Evolutionary conservation across 2,113 vertebrate species (phyloP), one percentile per base, ranked within the genome.

Genomic region (Mola mola): DNA sequence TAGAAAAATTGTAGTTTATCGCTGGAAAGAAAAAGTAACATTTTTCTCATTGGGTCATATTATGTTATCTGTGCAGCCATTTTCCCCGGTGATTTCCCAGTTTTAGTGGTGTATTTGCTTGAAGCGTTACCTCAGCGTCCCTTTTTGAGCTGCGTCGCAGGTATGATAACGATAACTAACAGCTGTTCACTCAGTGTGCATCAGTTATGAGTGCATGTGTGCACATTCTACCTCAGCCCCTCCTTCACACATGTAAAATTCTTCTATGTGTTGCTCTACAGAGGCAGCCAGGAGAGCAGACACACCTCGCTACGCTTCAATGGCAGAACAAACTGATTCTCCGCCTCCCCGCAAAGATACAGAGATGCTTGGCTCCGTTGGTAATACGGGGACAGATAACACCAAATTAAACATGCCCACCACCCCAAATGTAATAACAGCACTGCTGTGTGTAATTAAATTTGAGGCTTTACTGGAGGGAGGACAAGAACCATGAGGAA

Each of bases 371-470:
- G 33, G 38, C 24, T 49, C 40, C 20, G 57, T 16, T 31, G 21
- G 29, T 42, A 34, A 41, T 50, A 20, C 46, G 44, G 15, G 11
- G 11, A 16, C 28, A 31, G 28, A 50, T 24, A 21, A 42, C 4
- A 6, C 17, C 40, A 59, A 75, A 79, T 72, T 36, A 72, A 67
- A 72, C 51, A 48, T 11, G 20, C 21, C 7, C 16, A n/a, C n/a
- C n/a, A n/a, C 6, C 12, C 37, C 26, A 56, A 61, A 81, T 75
- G 75, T 11, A 69, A 74, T 65, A 55, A 76, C 3, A 16, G 19
- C 48, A 50, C n/a, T 17, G 21, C 46, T 42, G 12, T 66, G 36
- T 48, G 36, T 48, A 53, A 78, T 72, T 72, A 24, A 78, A 61
- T 85, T 72, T 64, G 28, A 58, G 43, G 44, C 19, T 51, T 69